Evolutionary conservation across 2,797 vertebrate species (phyloP), one percentile per base, ranked within the genome.

Genomic region (Pseudochaenichthys georgianus): DNA sequence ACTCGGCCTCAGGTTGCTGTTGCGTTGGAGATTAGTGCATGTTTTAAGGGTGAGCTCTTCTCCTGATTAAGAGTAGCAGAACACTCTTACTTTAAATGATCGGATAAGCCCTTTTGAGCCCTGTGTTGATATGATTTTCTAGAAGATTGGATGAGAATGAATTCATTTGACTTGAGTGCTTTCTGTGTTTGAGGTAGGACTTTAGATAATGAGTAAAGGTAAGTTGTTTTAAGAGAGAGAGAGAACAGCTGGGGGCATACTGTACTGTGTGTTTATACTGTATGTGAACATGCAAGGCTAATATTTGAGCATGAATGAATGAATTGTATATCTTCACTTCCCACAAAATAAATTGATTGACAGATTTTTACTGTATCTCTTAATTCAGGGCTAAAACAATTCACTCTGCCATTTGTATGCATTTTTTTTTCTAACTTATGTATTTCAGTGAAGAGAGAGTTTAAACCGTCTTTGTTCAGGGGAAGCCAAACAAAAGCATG

Each of bases 1-100:
- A 75, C 60, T 76, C 74, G 43, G 34, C 72, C 77, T 79, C 70
- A 76, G 79, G 73, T 80, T 28, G 61, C 13, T 72, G 34, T 45
- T 64, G 48, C 28, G 0, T 34, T 53, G 47, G 50, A 79, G 19
- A 76, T 60, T 45, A 53, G 17, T 59, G 48, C 34, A 65, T 68
- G 41, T 78, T 82, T 76, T 46, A 63, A 55, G 23, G 17, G 19
- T 1, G 0, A 58, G 34, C 23, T 63, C 46, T 43, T 64, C 45
- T 64, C 9, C 8, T 23, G 1, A 45, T 62, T 64, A 21, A 38
- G 46, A 43, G 43, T 3, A 52, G 54, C 13, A 57, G 28, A 59
- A 53, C n/a, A 34, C 28, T 67, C 2, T n/a, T 43, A 46, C 13
- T 65, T 57, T 21, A 16, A 47, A 65, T 42, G 1, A 42, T 16